These are phyloP conservation scores for Dolichomitus sp. DNA, from an alignment of 2,888 invertebrate species.

Conservation along the genomic window DNA sequence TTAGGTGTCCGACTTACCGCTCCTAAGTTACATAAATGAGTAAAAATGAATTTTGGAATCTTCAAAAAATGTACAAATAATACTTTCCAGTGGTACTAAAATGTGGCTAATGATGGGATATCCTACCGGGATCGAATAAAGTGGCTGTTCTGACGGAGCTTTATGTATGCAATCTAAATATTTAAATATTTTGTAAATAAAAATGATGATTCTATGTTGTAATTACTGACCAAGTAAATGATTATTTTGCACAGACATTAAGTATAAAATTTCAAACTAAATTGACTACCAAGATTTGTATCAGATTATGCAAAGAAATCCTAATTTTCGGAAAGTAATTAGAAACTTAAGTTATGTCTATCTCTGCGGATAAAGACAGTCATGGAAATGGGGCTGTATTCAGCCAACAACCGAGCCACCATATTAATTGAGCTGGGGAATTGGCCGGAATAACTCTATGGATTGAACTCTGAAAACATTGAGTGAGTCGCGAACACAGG, in stretches of 20 bases:
- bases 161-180: too few relatives aligned
- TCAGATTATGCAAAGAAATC: neutral
- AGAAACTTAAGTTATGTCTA: neutral
- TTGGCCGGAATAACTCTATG: neutral
- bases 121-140: too few relatives aligned
- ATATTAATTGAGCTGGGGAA: neutral
- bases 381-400: neutral
- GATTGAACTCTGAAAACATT: constrained; percentile 16
- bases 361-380: neutral
- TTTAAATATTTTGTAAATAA: too few relatives aligned
- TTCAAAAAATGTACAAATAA: too few relatives aligned
- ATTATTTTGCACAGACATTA: neutral
- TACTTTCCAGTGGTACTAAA: too few relatives aligned
- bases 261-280: neutral
- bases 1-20: too few relatives aligned
- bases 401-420: neutral
- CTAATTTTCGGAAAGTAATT: neutral
- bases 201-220: neutral
- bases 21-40: too few relatives aligned
- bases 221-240: neutral
- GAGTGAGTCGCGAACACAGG: constrained; percentile 17
- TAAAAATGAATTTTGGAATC: too few relatives aligned
- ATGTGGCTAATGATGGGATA: too few relatives aligned
- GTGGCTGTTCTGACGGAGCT: too few relatives aligned
- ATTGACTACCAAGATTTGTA: neutral